phyloP scores from a whole-genome alignment of 2,113 vertebrate genomes.

The Corythaixoides concolor region DNA sequence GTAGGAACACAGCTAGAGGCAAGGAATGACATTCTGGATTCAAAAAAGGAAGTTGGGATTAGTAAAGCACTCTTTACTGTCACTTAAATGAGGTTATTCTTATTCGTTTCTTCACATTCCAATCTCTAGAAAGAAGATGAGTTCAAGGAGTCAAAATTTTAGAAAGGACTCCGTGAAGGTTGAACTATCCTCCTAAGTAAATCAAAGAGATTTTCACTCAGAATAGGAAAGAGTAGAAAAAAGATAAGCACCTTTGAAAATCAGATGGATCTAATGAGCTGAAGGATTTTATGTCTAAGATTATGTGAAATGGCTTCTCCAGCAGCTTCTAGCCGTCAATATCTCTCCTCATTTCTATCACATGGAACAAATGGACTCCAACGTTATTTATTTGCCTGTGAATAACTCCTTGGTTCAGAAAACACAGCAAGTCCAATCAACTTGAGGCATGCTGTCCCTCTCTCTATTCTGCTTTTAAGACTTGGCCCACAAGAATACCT shows the following conservation, averaged over 20 bases:
- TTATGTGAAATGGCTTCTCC: not conserved
- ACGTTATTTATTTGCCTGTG: not conserved
- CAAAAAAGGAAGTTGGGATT: not conserved
- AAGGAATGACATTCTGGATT: not conserved
- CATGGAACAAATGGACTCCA: not conserved
- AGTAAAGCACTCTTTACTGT: not conserved
- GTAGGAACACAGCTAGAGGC: not conserved
- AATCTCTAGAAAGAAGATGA: not conserved
- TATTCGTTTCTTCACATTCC: not conserved
- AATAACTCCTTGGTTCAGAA: not conserved
- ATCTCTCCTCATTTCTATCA: not conserved
- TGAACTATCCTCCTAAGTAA: not conserved
- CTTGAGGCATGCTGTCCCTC: not conserved
- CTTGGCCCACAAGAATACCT: not conserved
- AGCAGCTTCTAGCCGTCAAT: not conserved
- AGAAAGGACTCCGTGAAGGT: not conserved
- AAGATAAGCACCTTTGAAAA: not conserved
- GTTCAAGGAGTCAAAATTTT: not conserved
- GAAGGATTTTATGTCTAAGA: not conserved
- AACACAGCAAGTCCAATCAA: not conserved
- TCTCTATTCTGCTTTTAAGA: not conserved
- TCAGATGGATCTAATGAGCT: not conserved
- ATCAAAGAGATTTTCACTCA: not conserved
- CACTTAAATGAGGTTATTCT: not conserved
- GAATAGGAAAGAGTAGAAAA: not conserved